Conservation (phyloP, 1,140 invertebrate species). For the Telenomus remus region DNA sequence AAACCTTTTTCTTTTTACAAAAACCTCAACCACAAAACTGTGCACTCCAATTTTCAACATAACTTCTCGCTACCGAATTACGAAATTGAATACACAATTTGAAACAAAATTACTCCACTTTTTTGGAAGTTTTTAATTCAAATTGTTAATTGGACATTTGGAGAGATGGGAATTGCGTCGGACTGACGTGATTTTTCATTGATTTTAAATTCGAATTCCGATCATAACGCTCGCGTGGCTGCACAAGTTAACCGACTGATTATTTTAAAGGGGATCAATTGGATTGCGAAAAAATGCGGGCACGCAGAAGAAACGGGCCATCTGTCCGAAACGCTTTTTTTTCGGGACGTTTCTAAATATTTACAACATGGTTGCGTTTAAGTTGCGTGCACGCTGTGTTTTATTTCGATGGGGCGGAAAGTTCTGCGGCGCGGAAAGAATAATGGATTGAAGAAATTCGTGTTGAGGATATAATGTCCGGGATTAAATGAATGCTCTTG, state of each 20-base stretch:
- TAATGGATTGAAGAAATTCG: constrained; percentile 43
- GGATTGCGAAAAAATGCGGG: constrained; percentile 34
- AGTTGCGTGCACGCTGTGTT: constrained; percentile 33
- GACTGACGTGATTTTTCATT: constrained; percentile 23
- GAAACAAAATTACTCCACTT: too few relatives aligned
- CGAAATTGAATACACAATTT: too few relatives aligned
- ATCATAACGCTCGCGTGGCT: background rate
- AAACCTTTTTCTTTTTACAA: constrained; percentile 24
- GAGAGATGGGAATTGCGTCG: too few relatives aligned
- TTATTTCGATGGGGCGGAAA: constrained; percentile 33
- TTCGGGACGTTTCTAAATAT: constrained; percentile 43
- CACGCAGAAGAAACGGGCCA: constrained; percentile 19
- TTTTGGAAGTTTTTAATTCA: too few relatives aligned
- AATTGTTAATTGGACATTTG: too few relatives aligned
- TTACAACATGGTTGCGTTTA: constrained; percentile 43
- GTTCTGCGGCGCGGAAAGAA: constrained; percentile 22
- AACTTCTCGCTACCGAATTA: background rate
- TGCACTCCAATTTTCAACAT: constrained; percentile 9
- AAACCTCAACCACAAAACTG: constrained; percentile 4
- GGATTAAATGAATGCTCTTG: constrained; percentile 48
- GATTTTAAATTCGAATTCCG: constrained; percentile 19
- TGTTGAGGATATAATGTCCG: constrained; percentile 49
- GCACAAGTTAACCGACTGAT: constrained; percentile 18
- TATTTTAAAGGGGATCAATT: constrained; percentile 3
- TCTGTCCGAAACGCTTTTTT: constrained; percentile 25